Evolutionary conservation across 2,113 vertebrate species (phyloP).

Genomic region (Murina feae): DNA sequence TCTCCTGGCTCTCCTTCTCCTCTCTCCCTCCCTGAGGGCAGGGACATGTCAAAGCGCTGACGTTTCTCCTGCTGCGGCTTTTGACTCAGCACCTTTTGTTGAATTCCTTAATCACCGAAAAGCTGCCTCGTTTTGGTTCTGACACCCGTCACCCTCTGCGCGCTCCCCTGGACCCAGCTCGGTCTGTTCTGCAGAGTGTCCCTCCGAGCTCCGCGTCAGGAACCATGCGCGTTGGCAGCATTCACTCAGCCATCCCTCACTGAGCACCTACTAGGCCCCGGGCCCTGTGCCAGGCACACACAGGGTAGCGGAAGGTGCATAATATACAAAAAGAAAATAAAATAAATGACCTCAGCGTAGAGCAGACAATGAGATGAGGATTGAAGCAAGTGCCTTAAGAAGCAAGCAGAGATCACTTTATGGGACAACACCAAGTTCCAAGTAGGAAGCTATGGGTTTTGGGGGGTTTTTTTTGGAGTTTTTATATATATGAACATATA

Average conservation of each 20-base stretch:
- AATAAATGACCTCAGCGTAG: neutral
- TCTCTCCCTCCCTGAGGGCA: neutral
- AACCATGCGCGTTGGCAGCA: rapidly evolving
- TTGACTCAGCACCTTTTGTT: neutral
- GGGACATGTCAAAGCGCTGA: neutral
- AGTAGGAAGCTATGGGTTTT: neutral
- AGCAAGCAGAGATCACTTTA: neutral
- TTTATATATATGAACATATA: too few species aligned
- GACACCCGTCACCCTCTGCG: neutral
- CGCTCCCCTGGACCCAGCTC: neutral
- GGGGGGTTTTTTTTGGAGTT: too few species aligned
- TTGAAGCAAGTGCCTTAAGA: neutral
- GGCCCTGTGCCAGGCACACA: neutral
- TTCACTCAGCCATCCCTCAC: neutral
- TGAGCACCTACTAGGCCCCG: neutral
- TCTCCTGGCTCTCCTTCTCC: neutral
- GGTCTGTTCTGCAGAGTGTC: neutral
- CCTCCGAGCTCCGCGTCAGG: neutral
- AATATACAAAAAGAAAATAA: neutral
- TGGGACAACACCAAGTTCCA: neutral
- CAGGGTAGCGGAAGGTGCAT: neutral
- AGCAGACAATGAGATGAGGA: neutral
- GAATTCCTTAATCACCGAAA: neutral
- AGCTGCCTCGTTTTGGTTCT: rapidly evolving
- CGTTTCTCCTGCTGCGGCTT: neutral